Base-by-base conservation (phyloP, 2,113 vertebrate genomes). In the Axis porcinus region DNA sequence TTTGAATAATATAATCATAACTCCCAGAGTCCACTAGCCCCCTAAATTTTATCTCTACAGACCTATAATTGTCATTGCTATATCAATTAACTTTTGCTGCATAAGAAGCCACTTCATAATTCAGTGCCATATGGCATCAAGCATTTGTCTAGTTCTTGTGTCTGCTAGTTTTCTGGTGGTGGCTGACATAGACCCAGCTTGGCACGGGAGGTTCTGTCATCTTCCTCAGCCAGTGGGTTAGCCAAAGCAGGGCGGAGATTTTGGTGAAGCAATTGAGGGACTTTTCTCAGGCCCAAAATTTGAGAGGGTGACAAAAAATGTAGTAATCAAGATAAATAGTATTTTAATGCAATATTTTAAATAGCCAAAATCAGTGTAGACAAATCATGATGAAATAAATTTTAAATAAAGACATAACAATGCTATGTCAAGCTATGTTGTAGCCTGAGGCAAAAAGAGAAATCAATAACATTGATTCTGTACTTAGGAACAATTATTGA, bases 391-490 rank as follows among this genome's bases (percentile, higher is more conserved):
- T 96, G 60, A 94, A 79, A 15, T 83, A 60, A 91, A 89, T 88
- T 91, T 96, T 92, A 82, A 81, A 55, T 91, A 85, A 93, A 95
- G 27, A 19, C 58, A 27, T 84, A 94, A 83, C 28, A 95, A 17
- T 84, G 7, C 16, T 87, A 3, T 27, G 21, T 58, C 30, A 88
- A 86, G 47, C 17, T 40, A 45, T 85, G 58, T 79, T 85, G 12
- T 92, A 86, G 43, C n/a, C 28, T 54, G 43, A 76, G 55, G 30
- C 54, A 95, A 93, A 90, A 91, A 57, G 54, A 55, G 28, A 87
- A 93, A 64, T 93, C 16, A 64, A 10, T 94, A 76, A 81, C 87
- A 36, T 10, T 27, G 11, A 43, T 83, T 50, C 82, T 91, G 43
- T 81, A 58, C 36, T 95, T 91, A 88, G 67, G 55, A 94, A 79